Percentiles rank a stretch among this genome's conserved stretches.
phyloP scores from a whole-genome alignment of 2,797 vertebrate species.

The Spinibarbus caldwelli region DNA sequence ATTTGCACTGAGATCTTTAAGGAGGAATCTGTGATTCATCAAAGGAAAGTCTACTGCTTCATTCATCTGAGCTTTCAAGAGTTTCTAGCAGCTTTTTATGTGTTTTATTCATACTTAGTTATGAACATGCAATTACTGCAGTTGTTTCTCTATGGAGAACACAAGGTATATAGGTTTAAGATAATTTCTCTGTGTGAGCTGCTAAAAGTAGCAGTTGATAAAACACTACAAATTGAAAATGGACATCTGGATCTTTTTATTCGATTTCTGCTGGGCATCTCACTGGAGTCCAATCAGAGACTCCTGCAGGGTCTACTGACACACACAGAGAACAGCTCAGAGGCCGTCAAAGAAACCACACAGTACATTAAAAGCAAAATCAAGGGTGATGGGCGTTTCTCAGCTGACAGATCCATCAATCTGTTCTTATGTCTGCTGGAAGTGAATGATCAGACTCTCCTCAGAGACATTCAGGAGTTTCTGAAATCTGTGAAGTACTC shows the following conservation, averaged over 20 bases:
- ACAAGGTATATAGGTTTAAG: too few species aligned
- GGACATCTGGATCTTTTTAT: slow-evolving; percentile 43
- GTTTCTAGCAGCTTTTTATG: slow-evolving; percentile 40
- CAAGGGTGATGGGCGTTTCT: slow-evolving; percentile 45
- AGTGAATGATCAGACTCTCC: slow-evolving; percentile 42
- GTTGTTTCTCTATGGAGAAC: too few species aligned
- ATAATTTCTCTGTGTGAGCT: slow-evolving; percentile 12
- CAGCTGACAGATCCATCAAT: too few species aligned
- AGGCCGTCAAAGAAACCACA: slow-evolving; percentile 33
- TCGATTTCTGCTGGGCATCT: too few species aligned
- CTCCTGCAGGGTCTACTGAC: slow-evolving; percentile 30
- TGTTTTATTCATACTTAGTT: slow-evolving; percentile 24
- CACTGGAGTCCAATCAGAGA: slow-evolving; percentile 33
- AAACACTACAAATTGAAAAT: slow-evolving; percentile 22
- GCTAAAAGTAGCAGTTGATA: slow-evolving; percentile 16
- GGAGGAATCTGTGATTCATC: slow-evolving; percentile 12
- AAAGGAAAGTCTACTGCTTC: slow-evolving; percentile 43
- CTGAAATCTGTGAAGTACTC: not conserved
- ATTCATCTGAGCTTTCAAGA: slow-evolving; percentile 52
- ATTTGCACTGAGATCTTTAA: slow-evolving; percentile 44
- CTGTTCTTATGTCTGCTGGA: slow-evolving; percentile 39
- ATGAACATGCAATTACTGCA: slow-evolving; percentile 27
- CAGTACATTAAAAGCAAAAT: slow-evolving; percentile 20
- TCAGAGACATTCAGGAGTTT: slow-evolving; percentile 9
- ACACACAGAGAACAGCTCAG: not conserved